phyloP scores from a whole-genome alignment of 2,113 vertebrate genomes.

The Macrotis lagotis region DNA sequence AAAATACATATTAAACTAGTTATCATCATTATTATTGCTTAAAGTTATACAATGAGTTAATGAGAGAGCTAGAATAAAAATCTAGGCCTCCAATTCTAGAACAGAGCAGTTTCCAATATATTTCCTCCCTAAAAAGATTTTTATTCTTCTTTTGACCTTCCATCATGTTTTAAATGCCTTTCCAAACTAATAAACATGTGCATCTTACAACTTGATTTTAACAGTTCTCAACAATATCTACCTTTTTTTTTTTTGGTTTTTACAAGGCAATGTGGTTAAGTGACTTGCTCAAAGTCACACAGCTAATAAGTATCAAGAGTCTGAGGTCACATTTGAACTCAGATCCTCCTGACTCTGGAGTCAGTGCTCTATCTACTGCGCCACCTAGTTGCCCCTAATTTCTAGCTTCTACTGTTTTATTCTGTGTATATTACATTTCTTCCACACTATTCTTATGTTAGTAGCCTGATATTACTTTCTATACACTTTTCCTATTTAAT shows the following conservation, averaged over 20 bases:
- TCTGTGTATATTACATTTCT: neutral
- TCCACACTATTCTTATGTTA: neutral
- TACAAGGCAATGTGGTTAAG: no score
- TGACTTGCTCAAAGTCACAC: no score
- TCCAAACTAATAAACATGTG: neutral
- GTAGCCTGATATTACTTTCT: neutral
- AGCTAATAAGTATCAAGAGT: no score
- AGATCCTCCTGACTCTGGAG: no score
- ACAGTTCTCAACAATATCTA: no score
- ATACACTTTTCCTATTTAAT: neutral
- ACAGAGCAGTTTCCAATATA: neutral
- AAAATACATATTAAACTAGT: neutral
- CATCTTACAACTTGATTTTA: neutral
- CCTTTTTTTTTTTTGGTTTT: no score
- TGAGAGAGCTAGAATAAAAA: neutral
- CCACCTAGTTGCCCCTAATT: no score
- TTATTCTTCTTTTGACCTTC: neutral
- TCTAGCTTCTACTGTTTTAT: neutral
- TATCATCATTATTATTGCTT: no score
- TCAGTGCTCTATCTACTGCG: no score
- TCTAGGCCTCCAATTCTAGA: neutral
- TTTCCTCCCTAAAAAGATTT: neutral
- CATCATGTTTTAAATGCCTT: neutral
- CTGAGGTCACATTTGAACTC: no score
- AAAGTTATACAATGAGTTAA: neutral